phyloP scores from a whole-genome alignment of 2,888 invertebrate species.

The Anthophora plumipes region DNA sequence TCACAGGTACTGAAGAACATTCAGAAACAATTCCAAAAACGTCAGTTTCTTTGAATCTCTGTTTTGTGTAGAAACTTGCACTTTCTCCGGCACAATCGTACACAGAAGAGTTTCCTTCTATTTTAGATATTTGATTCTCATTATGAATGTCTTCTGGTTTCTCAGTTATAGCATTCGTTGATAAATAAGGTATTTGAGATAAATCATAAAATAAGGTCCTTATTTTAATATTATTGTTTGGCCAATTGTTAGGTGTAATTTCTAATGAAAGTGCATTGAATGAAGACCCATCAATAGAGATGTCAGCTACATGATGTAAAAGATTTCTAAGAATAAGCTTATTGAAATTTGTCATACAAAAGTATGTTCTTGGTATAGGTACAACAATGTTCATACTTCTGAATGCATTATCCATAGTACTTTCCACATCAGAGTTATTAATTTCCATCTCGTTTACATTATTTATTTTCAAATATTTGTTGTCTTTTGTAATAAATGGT shows the following conservation, averaged over 20 bases:
- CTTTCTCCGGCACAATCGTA: slow-evolving; percentile 60
- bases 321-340: slow-evolving; percentile 72
- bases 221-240: slow-evolving; percentile 45
- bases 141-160: slow-evolving; percentile 66
- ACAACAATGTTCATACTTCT: slow-evolving; percentile 10
- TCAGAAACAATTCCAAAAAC: slow-evolving; percentile 76
- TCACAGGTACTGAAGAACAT: slow-evolving; percentile 73
- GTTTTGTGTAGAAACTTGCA: slow-evolving; percentile 43
- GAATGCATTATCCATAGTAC: slow-evolving; percentile 16
- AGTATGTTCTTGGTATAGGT: slow-evolving; percentile 34
- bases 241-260: slow-evolving; percentile 42
- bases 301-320: slow-evolving; percentile 75
- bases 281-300: slow-evolving; percentile 60
- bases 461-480: slow-evolving; percentile 38
- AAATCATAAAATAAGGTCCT: slow-evolving; percentile 52
- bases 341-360: slow-evolving; percentile 43
- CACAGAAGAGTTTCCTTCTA: slow-evolving; percentile 69
- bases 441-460: slow-evolving; percentile 23
- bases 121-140: slow-evolving; percentile 75
- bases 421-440: slow-evolving; percentile 27
- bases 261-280: slow-evolving; percentile 54
- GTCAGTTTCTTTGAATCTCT: slow-evolving; percentile 74
- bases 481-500: slow-evolving; percentile 15
- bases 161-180: slow-evolving; percentile 69
- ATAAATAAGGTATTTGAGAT: slow-evolving; percentile 55